phyloP scores from a whole-genome alignment of 2,888 invertebrate species.

The Callosobruchus maculatus region DNA sequence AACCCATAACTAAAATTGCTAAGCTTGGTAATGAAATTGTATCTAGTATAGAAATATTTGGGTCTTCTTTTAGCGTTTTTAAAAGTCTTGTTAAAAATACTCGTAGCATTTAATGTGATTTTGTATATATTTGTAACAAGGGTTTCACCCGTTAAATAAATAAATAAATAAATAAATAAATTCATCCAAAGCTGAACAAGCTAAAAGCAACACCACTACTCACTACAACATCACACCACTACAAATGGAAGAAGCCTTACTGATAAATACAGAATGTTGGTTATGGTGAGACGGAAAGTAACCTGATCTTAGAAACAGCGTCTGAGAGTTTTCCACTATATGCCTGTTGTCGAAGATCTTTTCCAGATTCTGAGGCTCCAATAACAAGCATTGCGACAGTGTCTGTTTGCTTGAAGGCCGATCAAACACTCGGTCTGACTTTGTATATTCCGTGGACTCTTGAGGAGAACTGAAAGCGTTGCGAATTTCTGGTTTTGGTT shows the following conservation, averaged over 20 bases:
- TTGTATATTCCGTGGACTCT: conserved; percentile 42
- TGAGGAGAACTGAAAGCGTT: conserved; percentile 49
- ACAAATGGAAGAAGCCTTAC: not conserved
- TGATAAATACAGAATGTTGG: not conserved
- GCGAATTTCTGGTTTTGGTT: conserved; percentile 26
- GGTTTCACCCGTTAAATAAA: too few relatives aligned
- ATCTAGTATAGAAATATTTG: too few relatives aligned
- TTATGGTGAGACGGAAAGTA: conserved; percentile 32
- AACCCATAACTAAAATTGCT: too few relatives aligned
- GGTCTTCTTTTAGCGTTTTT: too few relatives aligned
- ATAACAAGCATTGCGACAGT: conserved; percentile 43
- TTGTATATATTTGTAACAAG: too few relatives aligned
- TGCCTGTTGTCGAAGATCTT: conserved; percentile 48
- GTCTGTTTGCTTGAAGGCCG: conserved; percentile 39
- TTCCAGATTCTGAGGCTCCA: conserved; percentile 47
- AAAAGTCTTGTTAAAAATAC: too few relatives aligned
- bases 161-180: too few relatives aligned
- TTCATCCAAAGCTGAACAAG: too few relatives aligned
- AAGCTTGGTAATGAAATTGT: too few relatives aligned
- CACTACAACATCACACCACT: not conserved
- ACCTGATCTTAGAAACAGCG: conserved; percentile 44
- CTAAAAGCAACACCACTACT: not conserved
- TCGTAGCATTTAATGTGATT: too few relatives aligned
- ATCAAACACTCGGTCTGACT: conserved; percentile 36
- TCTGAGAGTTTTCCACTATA: conserved; percentile 46